Percentiles rank a stretch among this genome's conserved stretches.
Evolutionary conservation across 2,888 invertebrate genomes (phyloP).

Genomic region (Geophilus truncorum): DNA sequence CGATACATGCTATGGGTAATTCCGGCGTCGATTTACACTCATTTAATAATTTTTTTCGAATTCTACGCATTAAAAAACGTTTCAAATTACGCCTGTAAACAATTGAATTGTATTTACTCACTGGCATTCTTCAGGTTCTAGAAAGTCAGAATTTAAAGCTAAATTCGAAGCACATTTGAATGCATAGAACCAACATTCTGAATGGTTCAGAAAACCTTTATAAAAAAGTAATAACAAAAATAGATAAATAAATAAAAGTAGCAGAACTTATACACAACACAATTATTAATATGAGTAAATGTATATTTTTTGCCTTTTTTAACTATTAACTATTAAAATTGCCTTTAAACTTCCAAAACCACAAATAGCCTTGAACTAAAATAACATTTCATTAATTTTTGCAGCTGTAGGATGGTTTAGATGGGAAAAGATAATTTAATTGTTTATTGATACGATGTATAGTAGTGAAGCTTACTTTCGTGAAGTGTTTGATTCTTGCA

Average conservation of each 20-base stretch:
- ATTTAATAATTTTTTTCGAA: neutral
- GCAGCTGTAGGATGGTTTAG: neutral
- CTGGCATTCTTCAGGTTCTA: neutral
- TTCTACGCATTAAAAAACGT: neutral
- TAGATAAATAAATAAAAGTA: neutral
- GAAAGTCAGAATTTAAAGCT: neutral
- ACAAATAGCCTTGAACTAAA: too few species aligned
- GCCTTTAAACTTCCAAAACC: too few species aligned
- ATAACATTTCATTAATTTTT: too few species aligned
- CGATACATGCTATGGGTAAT: neutral
- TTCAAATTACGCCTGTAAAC: neutral
- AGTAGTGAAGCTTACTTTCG: neutral
- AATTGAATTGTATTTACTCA: neutral
- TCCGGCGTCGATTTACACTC: neutral
- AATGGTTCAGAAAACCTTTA: neutral
- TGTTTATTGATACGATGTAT: neutral
- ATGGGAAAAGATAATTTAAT: neutral
- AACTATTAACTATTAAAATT: too few species aligned
- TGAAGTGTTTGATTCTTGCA: neutral
- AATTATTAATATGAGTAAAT: neutral
- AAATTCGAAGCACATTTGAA: neutral
- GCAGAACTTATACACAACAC: too few species aligned
- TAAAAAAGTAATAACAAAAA: neutral
- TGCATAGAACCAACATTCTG: neutral
- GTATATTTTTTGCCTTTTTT: too few species aligned